Base-by-base conservation (phyloP, 2,113 vertebrate genomes). In the Bambusicola thoracicus region DNA sequence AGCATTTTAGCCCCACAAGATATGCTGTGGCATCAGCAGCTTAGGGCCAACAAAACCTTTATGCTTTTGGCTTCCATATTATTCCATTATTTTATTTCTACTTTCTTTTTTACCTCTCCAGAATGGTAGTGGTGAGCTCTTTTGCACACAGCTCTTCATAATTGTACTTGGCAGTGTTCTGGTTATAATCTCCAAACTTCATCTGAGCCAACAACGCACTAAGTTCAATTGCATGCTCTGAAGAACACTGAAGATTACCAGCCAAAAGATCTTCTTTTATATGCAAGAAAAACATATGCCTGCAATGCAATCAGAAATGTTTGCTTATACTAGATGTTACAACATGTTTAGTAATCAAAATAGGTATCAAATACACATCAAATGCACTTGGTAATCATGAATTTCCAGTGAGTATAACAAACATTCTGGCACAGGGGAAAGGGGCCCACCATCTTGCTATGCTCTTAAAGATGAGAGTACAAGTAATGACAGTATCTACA, bases 131-230 rank as follows among this genome's bases (percentile, higher is more conserved):
- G 91, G 97, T 98, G 70, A 98, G 98, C 62, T 99, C 98, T 94
- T 98, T 98, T 8, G 98, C 96, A 89, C 98, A 99, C 70, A 99
- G 90, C 46, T 99, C 98, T 3, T 98, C 98, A 29, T 99, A 99
- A 97, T 90, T 99, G 96, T 99, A 99, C 96, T 98, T 98, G 87
- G 99, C 99, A 2, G 99, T 99, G 97, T 99, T 99, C 97, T 99
- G 99, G 95, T 99, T 99, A 96, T 99, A 99, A 97, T 99, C 99
- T 9, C 99, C 99, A 36, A 99, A 99, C 94, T 99, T 99, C 12
- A 98, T 98, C 96, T 99, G 99, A 16, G 99, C 99, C 97, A 99
- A 93, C 43, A 99, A 97, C 1, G 99, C 98, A 12, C 99, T 99
- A 79, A 99, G 98, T 94, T 99, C 99, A 95, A 99, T 97, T 0